Evolutionary conservation across 2,113 vertebrate species (phyloP), one percentile per base, ranked within the genome.

Genomic region (Tympanuchus pallidicinctus): DNA sequence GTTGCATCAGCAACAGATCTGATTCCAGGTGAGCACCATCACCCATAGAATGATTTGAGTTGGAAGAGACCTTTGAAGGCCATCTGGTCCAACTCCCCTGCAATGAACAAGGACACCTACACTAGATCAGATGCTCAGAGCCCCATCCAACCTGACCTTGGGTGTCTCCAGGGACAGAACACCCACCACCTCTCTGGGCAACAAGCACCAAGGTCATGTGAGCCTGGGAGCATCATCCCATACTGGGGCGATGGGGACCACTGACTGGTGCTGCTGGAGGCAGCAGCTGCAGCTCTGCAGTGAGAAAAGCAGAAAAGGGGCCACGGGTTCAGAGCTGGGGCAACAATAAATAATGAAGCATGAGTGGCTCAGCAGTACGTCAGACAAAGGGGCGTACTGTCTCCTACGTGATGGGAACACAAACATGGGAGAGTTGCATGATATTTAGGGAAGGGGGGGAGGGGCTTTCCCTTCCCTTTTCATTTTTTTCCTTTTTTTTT

Each of bases 341-440:
- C 95, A 94, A 81, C 9, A 15, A 90, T 92, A 90, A 96, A 93
- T 94, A 90, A 75, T 40, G 38, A 60, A 92, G 42, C 1, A 32
- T 6, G 9, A 91, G 66, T 36, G 90, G 78, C 61, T 69, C 42
- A 19, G 59, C 15, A 76, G 74, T 17, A 9, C 9, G 10, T 75
- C 80, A 86, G 61, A 95, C 95, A 95, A 90, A 93, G 88, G 88
- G 45, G 13, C 43, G 63, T 83, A 76, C 57, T n/a, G 86, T 75
- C 90, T 93, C 3, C 8, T 86, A 59, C 12, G 61, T 4, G 11
- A 82, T 76, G 77, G 56, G 77, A 96, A 93, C 36, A 63, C 48
- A 87, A 95, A 89, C 15, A 11, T 56, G 52, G 82, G 75, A 66
- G 84, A 66, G 78, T 91, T 70, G 50, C 60, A 66, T 1, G 1